Evolutionary conservation across 2,888 invertebrate genomes (phyloP), one percentile per base, ranked within the genome.

Genomic region (Cephus pulcher): DNA sequence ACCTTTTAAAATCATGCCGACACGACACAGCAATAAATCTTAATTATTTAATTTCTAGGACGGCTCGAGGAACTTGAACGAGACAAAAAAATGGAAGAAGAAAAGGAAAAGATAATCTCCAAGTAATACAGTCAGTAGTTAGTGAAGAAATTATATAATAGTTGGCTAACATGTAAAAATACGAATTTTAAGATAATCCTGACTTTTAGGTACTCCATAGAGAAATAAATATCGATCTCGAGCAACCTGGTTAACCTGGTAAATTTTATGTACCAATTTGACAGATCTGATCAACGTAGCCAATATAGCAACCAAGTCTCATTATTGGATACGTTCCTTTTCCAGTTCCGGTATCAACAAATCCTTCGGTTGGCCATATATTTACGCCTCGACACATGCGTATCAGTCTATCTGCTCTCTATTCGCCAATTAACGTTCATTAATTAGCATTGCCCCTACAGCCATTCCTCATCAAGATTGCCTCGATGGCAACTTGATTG

Each of bases 21-120:
- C 81, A 81, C 84, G 81, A 82, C 80, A 82, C 33, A 23, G 69
- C 79, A 80, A 85, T 87, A 86, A 83, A 87, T 87, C 85, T 88
- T 83, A 84, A 88, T 86, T 87, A 86, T 88, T 86, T 86, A 85
- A 88, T 86, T 87, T 84, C 82, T 82, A 70, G 76, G 75, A 77
- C 79, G 40, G 30, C 69, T 32, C 33, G 71, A 12, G 32, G 23
- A 69, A 56, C 23, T 56, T 56, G 23, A 56, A 23, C 9, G 9
- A 56, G 71, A 71, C 15, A 71, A 71, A 71, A 34, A 32, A 30
- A 71, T 33, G 15, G 11, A 9, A 11, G 71, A 30, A 23, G 30
- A 71, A 34, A 32, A 30, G 71, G 9, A 11, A 71, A 9, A 56
- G 56, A 9, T 56, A 56, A 56, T 56, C 23, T 23, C 12, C 0